Conservation (phyloP, 2,888 invertebrate species). For the Spodoptera exigua region DNA sequence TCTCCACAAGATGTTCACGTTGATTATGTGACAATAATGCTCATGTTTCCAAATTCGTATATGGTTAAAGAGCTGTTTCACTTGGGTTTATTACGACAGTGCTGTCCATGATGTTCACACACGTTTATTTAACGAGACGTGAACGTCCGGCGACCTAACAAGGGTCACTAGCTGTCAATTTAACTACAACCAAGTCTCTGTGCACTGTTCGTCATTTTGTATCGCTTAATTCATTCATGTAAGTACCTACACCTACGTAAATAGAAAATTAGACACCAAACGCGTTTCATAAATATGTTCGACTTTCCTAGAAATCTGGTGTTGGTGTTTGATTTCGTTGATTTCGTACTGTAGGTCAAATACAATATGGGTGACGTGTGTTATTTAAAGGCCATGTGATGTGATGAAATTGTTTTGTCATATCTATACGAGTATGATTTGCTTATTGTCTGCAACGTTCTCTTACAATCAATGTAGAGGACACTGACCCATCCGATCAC, state of each 20-base stretch:
- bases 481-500: slow-evolving; percentile 78
- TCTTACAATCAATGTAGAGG: slow-evolving; percentile 76
- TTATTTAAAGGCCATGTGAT: slow-evolving; percentile 63
- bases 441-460: slow-evolving; percentile 76
- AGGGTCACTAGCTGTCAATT: slow-evolving; percentile 72
- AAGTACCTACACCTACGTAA: slow-evolving; percentile 3
- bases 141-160: slow-evolving; percentile 69
- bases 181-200: slow-evolving; percentile 64
- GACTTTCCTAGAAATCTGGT: slow-evolving; percentile 15
- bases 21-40: slow-evolving; percentile 53
- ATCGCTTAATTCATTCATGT: slow-evolving; percentile 49
- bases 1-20: slow-evolving; percentile 47
- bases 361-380: slow-evolving; percentile 56
- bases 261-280: slow-evolving; percentile 28
- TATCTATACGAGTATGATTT: slow-evolving; percentile 69
- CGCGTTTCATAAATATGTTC: slow-evolving; percentile 4
- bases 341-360: slow-evolving; percentile 26
- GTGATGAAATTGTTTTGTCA: slow-evolving; percentile 64
- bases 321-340: slow-evolving; percentile 9
- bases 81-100: slow-evolving; percentile 60
- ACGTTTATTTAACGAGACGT: slow-evolving; percentile 68
- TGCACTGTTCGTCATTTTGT: slow-evolving; percentile 57
- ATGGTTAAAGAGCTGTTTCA: slow-evolving; percentile 50
- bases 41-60: slow-evolving; percentile 55
- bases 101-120: slow-evolving; percentile 59